phyloP scores from a whole-genome alignment of 2,797 vertebrate genomes.

The Nannoperca obscura region DNA sequence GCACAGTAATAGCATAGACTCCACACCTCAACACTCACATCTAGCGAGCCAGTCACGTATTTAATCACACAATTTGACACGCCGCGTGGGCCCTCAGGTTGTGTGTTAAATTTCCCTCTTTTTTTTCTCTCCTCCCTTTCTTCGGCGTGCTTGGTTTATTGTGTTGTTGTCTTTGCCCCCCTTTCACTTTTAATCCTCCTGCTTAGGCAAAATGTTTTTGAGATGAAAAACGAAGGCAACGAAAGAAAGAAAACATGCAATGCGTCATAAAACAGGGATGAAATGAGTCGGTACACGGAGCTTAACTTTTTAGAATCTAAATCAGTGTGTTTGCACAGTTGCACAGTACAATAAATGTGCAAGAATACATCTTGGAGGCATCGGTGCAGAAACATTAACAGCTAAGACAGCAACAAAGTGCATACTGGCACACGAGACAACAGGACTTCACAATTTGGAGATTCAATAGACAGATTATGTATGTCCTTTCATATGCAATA shows the following conservation, averaged over 20 bases:
- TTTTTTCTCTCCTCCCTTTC: constrained; percentile 35
- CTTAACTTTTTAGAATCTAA: constrained; percentile 55
- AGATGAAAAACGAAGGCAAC: constrained; percentile 68
- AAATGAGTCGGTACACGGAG: constrained; percentile 26
- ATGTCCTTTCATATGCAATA: constrained; percentile 37
- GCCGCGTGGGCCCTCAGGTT: constrained; percentile 79
- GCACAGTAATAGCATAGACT: constrained; percentile 66
- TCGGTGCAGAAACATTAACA: constrained; percentile 17
- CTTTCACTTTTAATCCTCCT: constrained; percentile 81
- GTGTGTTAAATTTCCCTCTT: constrained; percentile 73
- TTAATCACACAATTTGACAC: constrained; percentile 86
- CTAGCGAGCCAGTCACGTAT: constrained; percentile 83
- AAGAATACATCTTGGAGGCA: constrained; percentile 30
- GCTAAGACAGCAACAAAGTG: constrained; percentile 6
- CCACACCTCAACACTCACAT: constrained; percentile 72
- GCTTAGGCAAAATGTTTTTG: constrained; percentile 75
- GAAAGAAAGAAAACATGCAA: constrained; percentile 66
- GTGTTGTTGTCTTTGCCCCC: constrained; percentile 76
- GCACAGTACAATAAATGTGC: constrained; percentile 36
- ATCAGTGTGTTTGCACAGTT: constrained; percentile 44
- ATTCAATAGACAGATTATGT: constrained; percentile 55
- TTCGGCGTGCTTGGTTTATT: constrained; percentile 67
- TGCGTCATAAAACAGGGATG: constrained; percentile 56
- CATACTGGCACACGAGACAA: constrained; percentile 1
- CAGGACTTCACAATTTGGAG: constrained; percentile 19